Evolutionary conservation across 2,113 vertebrate genomes (phyloP), one percentile per base, ranked within the genome.

Genomic region (Zapornia atra): DNA sequence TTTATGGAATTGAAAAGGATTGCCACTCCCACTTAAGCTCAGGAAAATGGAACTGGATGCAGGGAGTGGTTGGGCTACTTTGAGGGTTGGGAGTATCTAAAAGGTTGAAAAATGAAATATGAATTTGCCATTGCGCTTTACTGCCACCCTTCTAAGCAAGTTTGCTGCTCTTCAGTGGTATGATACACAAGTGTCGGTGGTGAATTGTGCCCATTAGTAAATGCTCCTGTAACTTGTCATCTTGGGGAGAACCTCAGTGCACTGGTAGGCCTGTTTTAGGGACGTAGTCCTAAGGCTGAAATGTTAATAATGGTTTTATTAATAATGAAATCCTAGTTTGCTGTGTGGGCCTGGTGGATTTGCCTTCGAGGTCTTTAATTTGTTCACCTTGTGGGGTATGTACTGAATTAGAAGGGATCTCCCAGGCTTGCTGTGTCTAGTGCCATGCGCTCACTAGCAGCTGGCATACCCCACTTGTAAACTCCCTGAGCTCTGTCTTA

Each of bases 1-100:
- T 98, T 97, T 95, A 80, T 95, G 97, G 90, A 90, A 92, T 91
- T 97, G 89, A 53, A 85, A 94, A 97, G 98, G 97, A 98, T 98
- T 66, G 89, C 94, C 82, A n/a, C 94, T 96, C 98, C 97, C 97
- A 92, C 97, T 97, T 98, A 97, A 97, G 96, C 68, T 19, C 40
- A 94, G 75, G 76, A 96, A 97, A 98, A 98, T 95, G 97, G 97
- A 97, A 97, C 96, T 97, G 98, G 38, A 15, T 79, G 10, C 36
- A 44, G 40, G 53, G 70, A 76, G 40, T 6, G 15, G 36, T 50
- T 21, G 11, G 70, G 40, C 31, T 68, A 14, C 77, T 88, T 77
- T 48, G 36, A 73, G 71, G 51, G 56, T 87, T 64, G 73, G 24
- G 46, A 93, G 16, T 28, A 70, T 54, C 11, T 56, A n/a, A 84